Conservation (phyloP, 2,888 invertebrate genomes). For the Silvanus unidentatus region DNA sequence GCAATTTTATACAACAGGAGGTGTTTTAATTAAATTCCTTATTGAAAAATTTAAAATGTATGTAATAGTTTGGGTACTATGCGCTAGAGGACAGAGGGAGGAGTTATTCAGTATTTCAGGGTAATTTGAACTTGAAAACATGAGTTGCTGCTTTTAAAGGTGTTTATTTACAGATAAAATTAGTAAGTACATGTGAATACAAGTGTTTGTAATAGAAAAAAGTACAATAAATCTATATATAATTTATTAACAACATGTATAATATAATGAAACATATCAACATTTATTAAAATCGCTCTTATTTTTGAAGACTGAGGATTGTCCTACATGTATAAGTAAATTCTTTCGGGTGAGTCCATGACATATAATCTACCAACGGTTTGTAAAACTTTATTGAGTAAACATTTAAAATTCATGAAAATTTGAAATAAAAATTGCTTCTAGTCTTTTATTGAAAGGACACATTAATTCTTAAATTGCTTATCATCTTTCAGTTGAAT, state of each 20-base stretch:
- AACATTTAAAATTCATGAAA: too few relatives aligned
- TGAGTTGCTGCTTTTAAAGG: constrained; percentile 11
- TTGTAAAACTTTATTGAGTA: too few relatives aligned
- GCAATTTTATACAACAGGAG: too few relatives aligned
- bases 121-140: too few relatives aligned
- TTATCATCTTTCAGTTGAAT: constrained; percentile 19
- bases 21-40: too few relatives aligned
- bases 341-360: background rate
- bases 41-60: too few relatives aligned
- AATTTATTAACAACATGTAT: constrained; percentile 29
- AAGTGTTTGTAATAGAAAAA: constrained; percentile 25
- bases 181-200: constrained; percentile 19
- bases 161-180: constrained; percentile 29
- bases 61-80: too few relatives aligned
- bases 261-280: constrained; percentile 25
- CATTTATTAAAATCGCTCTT: constrained; percentile 27
- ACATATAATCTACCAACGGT: background rate
- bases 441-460: constrained; percentile 29
- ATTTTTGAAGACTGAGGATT: constrained; percentile 27
- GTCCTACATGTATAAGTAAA: constrained; percentile 26
- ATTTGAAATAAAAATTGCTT: constrained; percentile 20
- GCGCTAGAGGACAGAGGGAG: too few relatives aligned
- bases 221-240: constrained; percentile 27
- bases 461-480: constrained; percentile 31
- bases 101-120: too few relatives aligned